These are phyloP conservation scores for Philopotamus ludificatus DNA, from an alignment of 1,140 invertebrate species.

Conservation along the genomic window DNA sequence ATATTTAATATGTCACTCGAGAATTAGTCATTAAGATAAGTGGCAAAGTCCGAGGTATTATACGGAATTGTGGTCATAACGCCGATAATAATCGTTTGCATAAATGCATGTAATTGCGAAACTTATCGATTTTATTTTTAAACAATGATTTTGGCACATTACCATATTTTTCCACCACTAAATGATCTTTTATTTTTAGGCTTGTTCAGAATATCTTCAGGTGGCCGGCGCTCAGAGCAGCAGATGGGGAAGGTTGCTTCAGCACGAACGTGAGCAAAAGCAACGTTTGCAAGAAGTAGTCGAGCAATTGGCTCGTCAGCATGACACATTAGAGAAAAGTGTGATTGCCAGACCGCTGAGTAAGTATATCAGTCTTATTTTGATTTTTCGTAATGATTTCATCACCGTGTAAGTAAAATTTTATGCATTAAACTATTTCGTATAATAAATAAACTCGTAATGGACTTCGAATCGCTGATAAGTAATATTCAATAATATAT, in stretches of 20 bases:
- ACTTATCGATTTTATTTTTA: no score
- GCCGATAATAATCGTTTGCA: no score
- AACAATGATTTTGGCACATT: no score
- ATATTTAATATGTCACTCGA: no score
- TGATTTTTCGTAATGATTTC: conserved; percentile 22
- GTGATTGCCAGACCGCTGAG: conserved; percentile 51
- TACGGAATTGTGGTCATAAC: no score
- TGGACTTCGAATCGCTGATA: not conserved
- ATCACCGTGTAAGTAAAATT: conserved; percentile 44
- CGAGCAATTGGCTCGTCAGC: conserved; percentile 94
- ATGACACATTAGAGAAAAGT: conserved; percentile 74
- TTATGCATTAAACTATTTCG: not conserved
- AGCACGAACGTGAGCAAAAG: conserved; percentile 94
- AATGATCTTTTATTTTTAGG: no score
- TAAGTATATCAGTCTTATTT: conserved; percentile 33
- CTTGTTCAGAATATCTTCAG: conserved; percentile 86
- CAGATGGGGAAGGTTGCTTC: conserved; percentile 87
- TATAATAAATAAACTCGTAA: not conserved
- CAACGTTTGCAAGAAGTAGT: conserved; percentile 94
- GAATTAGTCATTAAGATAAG: no score
- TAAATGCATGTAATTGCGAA: no score
- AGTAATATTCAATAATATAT: no score
- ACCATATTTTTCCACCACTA: no score
- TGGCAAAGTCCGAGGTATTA: no score
- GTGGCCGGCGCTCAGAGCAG: conserved; percentile 82